Base-by-base conservation (phyloP, 1,140 invertebrate genomes). In the Pomacea maculata region DNA sequence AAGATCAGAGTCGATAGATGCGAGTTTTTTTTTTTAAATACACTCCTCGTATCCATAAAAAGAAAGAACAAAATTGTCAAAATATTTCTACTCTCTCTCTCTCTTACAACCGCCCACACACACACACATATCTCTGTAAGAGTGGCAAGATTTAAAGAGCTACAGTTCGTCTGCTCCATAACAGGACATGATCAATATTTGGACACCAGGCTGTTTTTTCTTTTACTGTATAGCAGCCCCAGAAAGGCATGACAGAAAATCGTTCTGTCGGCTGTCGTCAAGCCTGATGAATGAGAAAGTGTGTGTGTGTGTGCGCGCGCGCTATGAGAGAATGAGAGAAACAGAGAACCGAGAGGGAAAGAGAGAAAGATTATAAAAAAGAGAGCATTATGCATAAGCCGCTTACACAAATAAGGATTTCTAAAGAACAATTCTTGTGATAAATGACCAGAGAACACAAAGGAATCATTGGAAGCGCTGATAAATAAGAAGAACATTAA, bases 271-370 rank as follows among this genome's bases (percentile, higher is more conserved):
- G 15, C 57, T 61, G 57, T 61, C 57, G 57, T 61, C 57, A 11
- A 61, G 57, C 57, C 15, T 45, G 34, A 45, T 45, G 79, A 34
- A 72, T 75, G 54, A 45, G 79, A 74, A 34, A 17, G 79, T 80
- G 70, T 61, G 61, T 80, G 79, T 63, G 71, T 74, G 52, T 74
- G 55, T 80, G 52, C 63, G 79, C 12, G 14, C 6, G 72, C 63
- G 79, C 10, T 25, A 25, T 25, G n/a, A 78, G 77, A 78, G 77
- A 78, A 25, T 68, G 77, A 78, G 77, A 78, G 77, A 70, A 34
- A 70, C 64, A 78, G 64, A 52, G 77, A 68, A 45, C 11, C 45
- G 52, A 21, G 25, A 9, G 55, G 8, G 25, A 34, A 0, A 19
- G 17, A 63, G 75, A 65, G 17, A 21, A 8, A 61, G 75, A 61